Evolutionary conservation across 2,888 invertebrate genomes (phyloP), one percentile per base, ranked within the genome.

Genomic region (Dryococelus australis): DNA sequence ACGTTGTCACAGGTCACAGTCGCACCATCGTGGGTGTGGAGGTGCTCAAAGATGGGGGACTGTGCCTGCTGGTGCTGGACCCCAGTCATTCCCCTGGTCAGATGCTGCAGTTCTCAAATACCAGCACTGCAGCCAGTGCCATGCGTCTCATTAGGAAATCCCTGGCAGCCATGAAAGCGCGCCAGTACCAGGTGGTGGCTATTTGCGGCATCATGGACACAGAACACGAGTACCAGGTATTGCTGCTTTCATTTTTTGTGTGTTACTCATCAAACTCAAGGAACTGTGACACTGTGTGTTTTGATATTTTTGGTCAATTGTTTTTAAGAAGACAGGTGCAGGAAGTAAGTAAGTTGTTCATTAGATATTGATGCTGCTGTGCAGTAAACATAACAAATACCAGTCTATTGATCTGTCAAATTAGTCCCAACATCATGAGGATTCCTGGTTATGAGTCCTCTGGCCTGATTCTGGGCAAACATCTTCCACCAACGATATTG

Each of bases 1-100:
- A 16, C 47, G 16, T 13, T 16, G 16, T 47, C 20, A 0, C 92
- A 97, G 97, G 97, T 90, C 98, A 98, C 91, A 98, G 97, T 89
- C 94, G 98, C 90, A 98, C 98, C 83, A 97, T 98, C 92, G 96
- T 98, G 92, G 98, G 98, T 1, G 96, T 97, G 85, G 98, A 98
- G 92, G 95, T 95, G 90, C 94, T 96, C 89, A 93, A 94, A 90
- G 95, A 95, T 90, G 95, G 95, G 88, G 93, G 93, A 83, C 92
- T 95, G 90, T 94, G 95, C 28, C 93, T 98, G 88, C 92, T 98
- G 89, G 96, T 98, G 47, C 93, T 98, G 89, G 98, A 98, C 92
- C 98, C 98, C 0, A 97, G 97, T 91, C 97, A 97, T 91, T 95
- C 96, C 12, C 96, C 96, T 9, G 94, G 95, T 81, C 97, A 97